These are phyloP conservation scores for Corythucha ciliata DNA, from an alignment of 2,888 invertebrate genomes.

Conservation along the genomic window DNA sequence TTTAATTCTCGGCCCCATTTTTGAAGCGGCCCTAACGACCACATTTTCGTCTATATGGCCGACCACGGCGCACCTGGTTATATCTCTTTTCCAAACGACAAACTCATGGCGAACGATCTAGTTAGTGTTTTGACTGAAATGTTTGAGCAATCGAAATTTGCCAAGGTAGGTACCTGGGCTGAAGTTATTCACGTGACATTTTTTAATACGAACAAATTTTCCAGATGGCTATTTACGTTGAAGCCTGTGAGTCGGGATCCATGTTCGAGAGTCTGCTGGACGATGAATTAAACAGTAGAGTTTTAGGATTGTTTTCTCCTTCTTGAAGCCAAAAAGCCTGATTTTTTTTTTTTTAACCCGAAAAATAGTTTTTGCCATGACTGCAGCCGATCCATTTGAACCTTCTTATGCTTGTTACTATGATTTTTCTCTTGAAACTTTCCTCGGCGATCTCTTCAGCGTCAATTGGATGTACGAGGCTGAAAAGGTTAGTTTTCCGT, in stretches of 20 bases:
- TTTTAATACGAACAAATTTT: constrained; percentile 29
- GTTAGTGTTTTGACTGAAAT: constrained; percentile 40
- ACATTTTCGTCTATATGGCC: constrained; percentile 52
- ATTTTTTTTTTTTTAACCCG: no score
- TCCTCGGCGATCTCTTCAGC: constrained; percentile 52
- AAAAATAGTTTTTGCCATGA: constrained; percentile 52
- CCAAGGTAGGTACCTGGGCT: constrained; percentile 43
- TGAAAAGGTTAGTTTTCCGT: no score
- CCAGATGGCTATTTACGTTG: constrained; percentile 51
- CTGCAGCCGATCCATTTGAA: constrained; percentile 50
- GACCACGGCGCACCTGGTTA: constrained; percentile 53
- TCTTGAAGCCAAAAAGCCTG: no score
- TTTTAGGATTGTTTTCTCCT: no score
- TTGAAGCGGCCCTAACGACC: constrained; percentile 50
- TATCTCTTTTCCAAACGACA: constrained; percentile 45
- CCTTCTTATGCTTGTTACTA: constrained; percentile 52
- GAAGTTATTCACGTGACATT: no score
- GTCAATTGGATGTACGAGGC: constrained; percentile 56
- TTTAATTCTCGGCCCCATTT: no score
- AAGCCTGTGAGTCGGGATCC: constrained; percentile 54
- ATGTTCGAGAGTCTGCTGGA: constrained; percentile 49
- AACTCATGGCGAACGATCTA: constrained; percentile 39
- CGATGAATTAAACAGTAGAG: constrained; percentile 44
- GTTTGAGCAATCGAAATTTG: constrained; percentile 43
- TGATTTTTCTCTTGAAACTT: constrained; percentile 44